Conservation (phyloP, 1,140 invertebrate species). For the Acyrthosiphon pisum region DNA sequence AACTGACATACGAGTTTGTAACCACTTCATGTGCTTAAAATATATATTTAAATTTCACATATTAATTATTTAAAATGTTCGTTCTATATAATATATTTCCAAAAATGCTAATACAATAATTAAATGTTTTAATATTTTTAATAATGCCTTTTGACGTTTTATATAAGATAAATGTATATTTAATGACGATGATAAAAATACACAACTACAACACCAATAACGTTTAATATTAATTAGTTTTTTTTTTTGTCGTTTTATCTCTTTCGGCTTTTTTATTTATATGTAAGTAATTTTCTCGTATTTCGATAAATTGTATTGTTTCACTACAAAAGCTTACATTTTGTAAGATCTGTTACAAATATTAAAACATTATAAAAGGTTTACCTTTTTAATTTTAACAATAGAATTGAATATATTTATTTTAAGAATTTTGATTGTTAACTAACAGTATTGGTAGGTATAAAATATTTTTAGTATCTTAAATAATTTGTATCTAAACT, state of each 20-base stretch:
- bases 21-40: neutral
- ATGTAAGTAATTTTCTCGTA: neutral
- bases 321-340: neutral
- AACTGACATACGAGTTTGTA: neutral
- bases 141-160: no score
- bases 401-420: neutral
- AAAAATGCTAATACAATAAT: no score
- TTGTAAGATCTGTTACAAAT: neutral
- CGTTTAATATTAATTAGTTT: no score
- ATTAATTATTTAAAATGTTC: neutral
- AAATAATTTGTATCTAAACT: neutral
- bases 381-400: no score
- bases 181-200: no score
- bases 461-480: neutral
- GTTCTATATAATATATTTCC: neutral
- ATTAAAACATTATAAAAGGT: neutral
- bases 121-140: no score
- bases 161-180: no score
- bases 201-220: no score
- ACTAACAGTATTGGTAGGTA: no score
- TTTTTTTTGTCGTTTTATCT: no score
- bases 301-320: neutral
- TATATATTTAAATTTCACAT: neutral
- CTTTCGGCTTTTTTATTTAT: neutral
- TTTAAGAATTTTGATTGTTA: neutral